phyloP scores from a whole-genome alignment of 2,113 vertebrate genomes.

The Illadopsis cleaveri region DNA sequence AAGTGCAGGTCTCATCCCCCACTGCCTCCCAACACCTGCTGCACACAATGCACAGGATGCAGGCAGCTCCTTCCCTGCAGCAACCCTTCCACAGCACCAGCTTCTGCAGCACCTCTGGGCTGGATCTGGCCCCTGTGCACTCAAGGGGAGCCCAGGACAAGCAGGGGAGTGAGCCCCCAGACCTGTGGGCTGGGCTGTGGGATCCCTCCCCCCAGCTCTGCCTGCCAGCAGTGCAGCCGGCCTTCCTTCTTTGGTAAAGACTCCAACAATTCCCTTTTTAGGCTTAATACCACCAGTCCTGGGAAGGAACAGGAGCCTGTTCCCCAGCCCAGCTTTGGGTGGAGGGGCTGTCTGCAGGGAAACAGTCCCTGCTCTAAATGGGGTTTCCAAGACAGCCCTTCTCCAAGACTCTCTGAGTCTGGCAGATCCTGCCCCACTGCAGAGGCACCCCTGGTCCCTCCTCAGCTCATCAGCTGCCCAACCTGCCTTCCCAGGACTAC shows the following conservation, averaged over 20 bases:
- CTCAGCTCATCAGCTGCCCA: not conserved
- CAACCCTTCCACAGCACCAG: not conserved
- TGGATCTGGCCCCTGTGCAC: not conserved
- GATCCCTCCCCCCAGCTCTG: not conserved
- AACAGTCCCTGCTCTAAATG: not conserved
- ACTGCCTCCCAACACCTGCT: not conserved
- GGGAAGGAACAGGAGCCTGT: not conserved
- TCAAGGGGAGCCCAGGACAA: not conserved
- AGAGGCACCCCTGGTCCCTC: not conserved
- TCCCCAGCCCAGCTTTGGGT: not conserved
- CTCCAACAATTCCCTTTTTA: conserved; percentile 64
- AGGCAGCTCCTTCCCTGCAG: not conserved
- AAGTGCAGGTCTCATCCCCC: not conserved
- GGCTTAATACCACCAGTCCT: conserved; percentile 5
- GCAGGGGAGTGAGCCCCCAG: not conserved
- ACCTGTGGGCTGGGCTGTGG: not conserved
- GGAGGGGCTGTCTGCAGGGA: not conserved
- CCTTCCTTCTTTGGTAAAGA: conserved; percentile 68
- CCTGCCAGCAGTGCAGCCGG: fast-evolving
- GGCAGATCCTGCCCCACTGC: not conserved
- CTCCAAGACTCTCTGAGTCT: not conserved
- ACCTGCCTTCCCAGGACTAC: not conserved
- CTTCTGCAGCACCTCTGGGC: not conserved
- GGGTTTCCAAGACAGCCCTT: not conserved
- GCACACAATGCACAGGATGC: fast-evolving